A percentile compares a stretch with the other conserved stretches of the same genome.
phyloP scores from a whole-genome alignment of 2,888 invertebrate genomes.

The Latrodectus elegans region DNA sequence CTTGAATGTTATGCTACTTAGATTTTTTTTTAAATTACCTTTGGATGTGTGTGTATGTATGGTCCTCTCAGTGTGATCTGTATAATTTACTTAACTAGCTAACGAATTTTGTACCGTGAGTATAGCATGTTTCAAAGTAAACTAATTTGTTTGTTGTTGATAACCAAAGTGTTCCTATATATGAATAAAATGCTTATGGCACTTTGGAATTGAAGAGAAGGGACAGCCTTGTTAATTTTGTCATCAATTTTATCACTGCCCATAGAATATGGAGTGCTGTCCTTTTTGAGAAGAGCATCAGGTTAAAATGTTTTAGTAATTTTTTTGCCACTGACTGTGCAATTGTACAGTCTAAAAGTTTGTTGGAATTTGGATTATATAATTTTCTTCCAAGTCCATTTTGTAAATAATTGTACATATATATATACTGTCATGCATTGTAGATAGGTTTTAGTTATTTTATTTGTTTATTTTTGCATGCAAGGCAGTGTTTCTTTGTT shows the following conservation, averaged over 20 bases:
- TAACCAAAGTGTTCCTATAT: conserved; percentile 65
- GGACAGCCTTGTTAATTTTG: conserved; percentile 67
- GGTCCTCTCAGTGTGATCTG: conserved; percentile 65
- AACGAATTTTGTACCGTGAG: conserved; percentile 65
- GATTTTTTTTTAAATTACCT: conserved; percentile 66
- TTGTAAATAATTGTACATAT: conserved; percentile 67
- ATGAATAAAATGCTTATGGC: conserved; percentile 32
- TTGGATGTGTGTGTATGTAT: conserved; percentile 69
- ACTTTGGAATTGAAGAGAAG: conserved; percentile 67
- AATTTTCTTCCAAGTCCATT: conserved; percentile 64
- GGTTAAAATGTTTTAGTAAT: conserved; percentile 55
- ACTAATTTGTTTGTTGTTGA: conserved; percentile 63
- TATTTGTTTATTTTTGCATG: conserved; percentile 38
- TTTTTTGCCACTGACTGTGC: conserved; percentile 41
- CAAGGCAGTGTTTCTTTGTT: conserved; percentile 9
- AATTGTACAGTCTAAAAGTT: conserved; percentile 35
- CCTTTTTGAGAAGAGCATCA: conserved; percentile 40
- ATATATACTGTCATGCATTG: conserved; percentile 58
- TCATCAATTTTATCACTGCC: conserved; percentile 68
- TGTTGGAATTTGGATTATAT: conserved; percentile 57
- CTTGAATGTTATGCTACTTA: conserved; percentile 61
- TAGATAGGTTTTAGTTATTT: conserved; percentile 67
- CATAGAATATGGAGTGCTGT: conserved; percentile 64
- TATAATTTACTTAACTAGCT: conserved; percentile 64
- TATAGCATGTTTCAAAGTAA: conserved; percentile 69